A percentile compares a stretch with the other conserved stretches of the same genome.
These are phyloP conservation scores for Ectropis grisescens DNA, from an alignment of 1,140 invertebrate species.

Conservation along the genomic window DNA sequence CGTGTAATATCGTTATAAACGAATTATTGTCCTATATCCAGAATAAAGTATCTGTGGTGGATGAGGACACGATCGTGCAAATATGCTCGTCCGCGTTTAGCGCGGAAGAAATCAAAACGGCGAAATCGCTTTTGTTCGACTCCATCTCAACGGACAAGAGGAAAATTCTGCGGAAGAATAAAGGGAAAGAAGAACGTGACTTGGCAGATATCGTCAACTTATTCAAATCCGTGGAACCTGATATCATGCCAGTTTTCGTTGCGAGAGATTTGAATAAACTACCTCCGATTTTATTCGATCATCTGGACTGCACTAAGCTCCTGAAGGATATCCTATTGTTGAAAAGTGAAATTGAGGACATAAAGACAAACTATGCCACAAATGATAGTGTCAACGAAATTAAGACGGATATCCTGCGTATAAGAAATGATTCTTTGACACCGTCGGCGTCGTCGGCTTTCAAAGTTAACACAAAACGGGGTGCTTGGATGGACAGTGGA, in stretches of 20 bases:
- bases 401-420: slow-evolving; percentile 5
- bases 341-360: too few relatives aligned
- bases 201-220: slow-evolving; percentile 7
- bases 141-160: slow-evolving; percentile 3
- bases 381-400: slow-evolving; percentile 5
- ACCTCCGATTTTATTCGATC: not conserved
- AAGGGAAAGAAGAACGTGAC: slow-evolving; percentile 8
- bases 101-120: slow-evolving; percentile 1
- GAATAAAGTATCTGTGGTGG: slow-evolving; percentile 2
- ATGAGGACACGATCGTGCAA: not conserved
- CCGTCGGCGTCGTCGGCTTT: not conserved
- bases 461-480: slow-evolving; percentile 1
- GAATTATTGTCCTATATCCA: slow-evolving; percentile 5
- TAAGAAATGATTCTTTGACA: too few relatives aligned
- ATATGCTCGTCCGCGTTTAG: not conserved
- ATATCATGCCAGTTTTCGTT: not conserved
- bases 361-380: slow-evolving; percentile 7
- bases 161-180: slow-evolving; percentile 3
- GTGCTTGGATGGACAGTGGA: slow-evolving; percentile 1
- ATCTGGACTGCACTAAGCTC: not conserved
- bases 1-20: slow-evolving; percentile 3
- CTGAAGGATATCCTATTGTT: slow-evolving; percentile 1
- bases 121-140: slow-evolving; percentile 5
- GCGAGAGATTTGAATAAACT: not conserved
- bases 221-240: not conserved